Evolutionary conservation across 2,797 vertebrate species (phyloP).

Genomic region (Danio choprae): DNA sequence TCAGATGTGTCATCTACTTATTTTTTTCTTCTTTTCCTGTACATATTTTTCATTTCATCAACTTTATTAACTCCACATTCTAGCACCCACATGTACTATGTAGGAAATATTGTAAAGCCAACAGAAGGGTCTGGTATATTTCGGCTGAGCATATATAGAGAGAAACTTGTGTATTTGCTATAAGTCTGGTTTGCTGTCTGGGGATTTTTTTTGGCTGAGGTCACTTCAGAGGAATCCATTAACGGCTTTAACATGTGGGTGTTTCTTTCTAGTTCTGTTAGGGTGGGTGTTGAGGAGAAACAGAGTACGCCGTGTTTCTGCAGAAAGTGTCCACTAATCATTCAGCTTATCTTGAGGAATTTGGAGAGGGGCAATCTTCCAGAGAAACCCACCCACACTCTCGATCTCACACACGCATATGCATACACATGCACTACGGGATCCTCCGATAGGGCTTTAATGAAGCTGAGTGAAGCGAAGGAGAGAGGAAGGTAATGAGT

Average conservation of each 20-base stretch:
- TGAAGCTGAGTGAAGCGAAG: conserved; percentile 3
- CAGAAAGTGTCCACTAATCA: conserved; percentile 52
- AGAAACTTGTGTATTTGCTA: neutral
- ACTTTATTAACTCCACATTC: neutral
- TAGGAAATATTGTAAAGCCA: neutral
- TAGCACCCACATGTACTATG: neutral
- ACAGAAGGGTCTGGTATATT: conserved; percentile 11
- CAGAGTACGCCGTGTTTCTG: conserved; percentile 30
- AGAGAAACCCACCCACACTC: conserved; percentile 41
- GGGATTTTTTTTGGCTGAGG: conserved; percentile 25
- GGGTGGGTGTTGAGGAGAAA: conserved; percentile 32
- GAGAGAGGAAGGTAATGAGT: conserved; percentile 3
- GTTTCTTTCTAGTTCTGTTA: conserved; percentile 37
- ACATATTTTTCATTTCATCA: too few species aligned
- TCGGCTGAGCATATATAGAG: neutral
- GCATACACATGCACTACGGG: neutral
- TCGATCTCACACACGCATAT: neutral
- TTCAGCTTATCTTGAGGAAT: conserved; percentile 47
- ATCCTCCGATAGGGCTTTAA: conserved; percentile 19
- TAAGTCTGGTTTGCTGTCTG: conserved; percentile 14
- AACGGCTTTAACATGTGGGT: conserved; percentile 44
- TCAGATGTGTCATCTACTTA: too few species aligned
- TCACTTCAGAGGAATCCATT: conserved; percentile 46
- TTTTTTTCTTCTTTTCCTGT: too few species aligned
- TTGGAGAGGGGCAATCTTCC: conserved; percentile 44